phyloP scores from a whole-genome alignment of 2,888 invertebrate genomes.

The Cephus spinipes region DNA sequence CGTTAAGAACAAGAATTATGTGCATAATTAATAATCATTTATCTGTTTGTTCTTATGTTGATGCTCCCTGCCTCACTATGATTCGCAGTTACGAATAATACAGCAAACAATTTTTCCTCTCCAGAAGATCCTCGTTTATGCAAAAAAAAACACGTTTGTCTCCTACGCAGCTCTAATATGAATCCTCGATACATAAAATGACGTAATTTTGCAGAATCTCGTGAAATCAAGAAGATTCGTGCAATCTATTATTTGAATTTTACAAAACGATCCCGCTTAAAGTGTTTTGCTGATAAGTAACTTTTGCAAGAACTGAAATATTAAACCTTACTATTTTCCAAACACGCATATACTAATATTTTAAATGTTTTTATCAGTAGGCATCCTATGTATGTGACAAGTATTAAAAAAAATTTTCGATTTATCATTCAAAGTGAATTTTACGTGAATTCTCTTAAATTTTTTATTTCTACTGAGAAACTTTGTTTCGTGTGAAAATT shows the following conservation, averaged over 20 bases:
- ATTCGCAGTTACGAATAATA: neutral
- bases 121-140: neutral
- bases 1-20: too few species aligned
- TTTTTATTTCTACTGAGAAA: too few species aligned
- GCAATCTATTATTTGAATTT: neutral
- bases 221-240: too few species aligned
- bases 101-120: neutral
- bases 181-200: too few species aligned
- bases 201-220: too few species aligned
- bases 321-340: neutral
- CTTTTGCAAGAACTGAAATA: neutral
- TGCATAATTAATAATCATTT: neutral
- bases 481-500: too few species aligned
- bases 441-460: too few species aligned
- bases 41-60: neutral
- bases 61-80: neutral
- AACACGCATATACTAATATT: too few species aligned
- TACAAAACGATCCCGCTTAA: neutral
- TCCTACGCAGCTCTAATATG: neutral
- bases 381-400: neutral
- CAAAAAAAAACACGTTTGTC: neutral
- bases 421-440: too few species aligned
- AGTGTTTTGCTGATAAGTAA: neutral
- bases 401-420: too few species aligned
- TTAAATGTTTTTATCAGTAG: neutral